phyloP scores from a whole-genome alignment of 1,140 invertebrate genomes.

The Scaptodrosophila lebanonensis region DNA sequence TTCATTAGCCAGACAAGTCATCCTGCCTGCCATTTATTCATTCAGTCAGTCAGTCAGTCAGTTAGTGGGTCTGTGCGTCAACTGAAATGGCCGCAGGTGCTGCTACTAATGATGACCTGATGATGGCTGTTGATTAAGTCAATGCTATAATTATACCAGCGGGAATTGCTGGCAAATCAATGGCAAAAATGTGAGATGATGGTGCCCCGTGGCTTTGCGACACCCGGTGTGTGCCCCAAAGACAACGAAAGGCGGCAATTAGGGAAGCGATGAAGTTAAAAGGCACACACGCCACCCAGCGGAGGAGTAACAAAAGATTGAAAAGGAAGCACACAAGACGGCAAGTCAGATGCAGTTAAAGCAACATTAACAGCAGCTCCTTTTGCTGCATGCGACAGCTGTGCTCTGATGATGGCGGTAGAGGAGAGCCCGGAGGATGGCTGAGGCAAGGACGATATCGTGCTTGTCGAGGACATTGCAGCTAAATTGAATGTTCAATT shows the following conservation, averaged over 20 bases:
- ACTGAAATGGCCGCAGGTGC: slow-evolving; percentile 38
- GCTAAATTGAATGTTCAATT: slow-evolving; percentile 60
- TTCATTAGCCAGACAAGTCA: no score
- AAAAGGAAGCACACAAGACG: slow-evolving; percentile 10
- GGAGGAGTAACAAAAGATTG: not conserved
- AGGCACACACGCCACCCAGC: slow-evolving; percentile 21
- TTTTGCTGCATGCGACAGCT: slow-evolving; percentile 56
- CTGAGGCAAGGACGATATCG: slow-evolving; percentile 11
- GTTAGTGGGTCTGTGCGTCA: slow-evolving; percentile 19
- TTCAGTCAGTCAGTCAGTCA: slow-evolving; percentile 21
- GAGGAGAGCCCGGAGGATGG: no score
- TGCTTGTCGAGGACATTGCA: slow-evolving; percentile 36
- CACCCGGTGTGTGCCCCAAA: slow-evolving; percentile 7
- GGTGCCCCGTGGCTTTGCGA: slow-evolving; percentile 12
- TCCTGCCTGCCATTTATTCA: no score
- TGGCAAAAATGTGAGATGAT: slow-evolving; percentile 33
- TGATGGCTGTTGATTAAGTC: not conserved
- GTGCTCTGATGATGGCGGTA: slow-evolving; percentile 25
- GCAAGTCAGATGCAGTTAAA: slow-evolving; percentile 49
- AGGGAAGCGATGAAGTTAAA: slow-evolving; percentile 64
- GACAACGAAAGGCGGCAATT: slow-evolving; percentile 39
- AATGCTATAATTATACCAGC: slow-evolving; percentile 63
- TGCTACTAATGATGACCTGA: slow-evolving; percentile 24
- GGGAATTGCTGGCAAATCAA: slow-evolving; percentile 45
- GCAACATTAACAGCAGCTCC: slow-evolving; percentile 27